Evolutionary conservation across 92 coral and sea anemone species (phyloP).

Genomic region (Hydrozoanthus gracilis): DNA sequence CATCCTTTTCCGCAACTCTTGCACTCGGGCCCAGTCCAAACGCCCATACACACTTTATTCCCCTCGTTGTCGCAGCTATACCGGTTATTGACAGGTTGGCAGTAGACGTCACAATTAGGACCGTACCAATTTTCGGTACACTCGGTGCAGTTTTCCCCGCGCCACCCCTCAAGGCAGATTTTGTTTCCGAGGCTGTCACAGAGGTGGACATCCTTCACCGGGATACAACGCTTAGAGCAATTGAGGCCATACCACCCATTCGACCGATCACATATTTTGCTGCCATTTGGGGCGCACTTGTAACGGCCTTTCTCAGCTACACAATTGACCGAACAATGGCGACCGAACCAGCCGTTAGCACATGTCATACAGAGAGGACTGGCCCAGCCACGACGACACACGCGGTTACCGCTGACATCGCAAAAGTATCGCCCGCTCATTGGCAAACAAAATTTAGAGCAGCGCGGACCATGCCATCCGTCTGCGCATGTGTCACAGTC

Average conservation of each 20-base stretch:
- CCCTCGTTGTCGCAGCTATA: conserved; percentile 66
- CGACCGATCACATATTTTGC: conserved; percentile 39
- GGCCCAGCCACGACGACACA: conserved; percentile 58
- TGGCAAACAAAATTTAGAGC: conserved; percentile 58
- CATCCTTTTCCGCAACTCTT: conserved; percentile 56
- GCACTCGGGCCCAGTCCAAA: conserved; percentile 62
- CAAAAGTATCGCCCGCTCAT: conserved; percentile 47
- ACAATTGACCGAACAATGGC: conserved; percentile 29
- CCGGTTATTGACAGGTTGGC: conserved; percentile 48
- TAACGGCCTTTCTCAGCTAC: conserved; percentile 52
- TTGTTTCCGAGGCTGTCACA: conserved; percentile 60
- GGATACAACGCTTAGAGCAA: conserved; percentile 54
- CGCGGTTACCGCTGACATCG: conserved; percentile 53
- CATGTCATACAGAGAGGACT: conserved; percentile 53
- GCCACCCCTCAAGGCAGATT: conserved; percentile 62
- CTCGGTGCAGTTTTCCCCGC: conserved; percentile 51
- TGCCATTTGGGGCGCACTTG: conserved; percentile 54
- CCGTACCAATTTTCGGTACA: conserved; percentile 66
- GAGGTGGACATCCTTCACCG: conserved; percentile 42
- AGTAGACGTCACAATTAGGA: conserved; percentile 40
- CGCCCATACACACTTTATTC: conserved; percentile 44
- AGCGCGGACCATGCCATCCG: conserved; percentile 67
- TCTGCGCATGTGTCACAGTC: conserved; percentile 45
- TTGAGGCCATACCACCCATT: conserved; percentile 57
- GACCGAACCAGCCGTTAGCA: conserved; percentile 43